Percentiles rank a stretch among this genome's conserved stretches.
Conservation (phyloP, 2,113 vertebrate genomes). For the Empidonax alnorum region DNA sequence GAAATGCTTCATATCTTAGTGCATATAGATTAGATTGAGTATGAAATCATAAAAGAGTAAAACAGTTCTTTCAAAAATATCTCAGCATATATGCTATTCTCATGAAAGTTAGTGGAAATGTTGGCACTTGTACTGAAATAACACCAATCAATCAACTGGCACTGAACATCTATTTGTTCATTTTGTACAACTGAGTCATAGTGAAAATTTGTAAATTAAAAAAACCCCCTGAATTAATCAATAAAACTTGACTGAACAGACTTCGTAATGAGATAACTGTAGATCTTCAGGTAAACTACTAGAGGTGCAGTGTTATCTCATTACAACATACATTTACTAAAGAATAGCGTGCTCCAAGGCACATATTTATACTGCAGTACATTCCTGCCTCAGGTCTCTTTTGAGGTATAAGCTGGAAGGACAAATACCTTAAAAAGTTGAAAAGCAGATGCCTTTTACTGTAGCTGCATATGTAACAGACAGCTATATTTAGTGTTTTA, state of each 20-base stretch:
- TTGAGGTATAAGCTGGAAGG: not conserved
- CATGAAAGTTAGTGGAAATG: not conserved
- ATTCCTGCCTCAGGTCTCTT: not conserved
- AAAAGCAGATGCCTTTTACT: constrained; percentile 1
- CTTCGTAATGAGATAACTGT: constrained; percentile 1
- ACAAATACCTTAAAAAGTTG: constrained; percentile 17
- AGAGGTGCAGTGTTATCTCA: constrained; percentile 4
- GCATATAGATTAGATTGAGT: not conserved
- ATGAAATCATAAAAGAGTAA: not conserved
- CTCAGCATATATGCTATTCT: not conserved
- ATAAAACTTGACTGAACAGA: not conserved
- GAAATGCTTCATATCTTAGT: not conserved
- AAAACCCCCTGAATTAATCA: not conserved
- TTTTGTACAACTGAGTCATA: not conserved
- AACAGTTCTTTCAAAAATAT: not conserved
- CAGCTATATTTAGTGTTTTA: not conserved
- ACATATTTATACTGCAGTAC: not conserved
- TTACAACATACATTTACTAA: constrained; percentile 29
- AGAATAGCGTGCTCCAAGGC: not conserved
- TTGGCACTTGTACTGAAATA: not conserved
- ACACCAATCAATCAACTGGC: not conserved
- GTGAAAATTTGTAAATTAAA: constrained; percentile 5
- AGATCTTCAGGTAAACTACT: not conserved
- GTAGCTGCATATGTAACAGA: not conserved
- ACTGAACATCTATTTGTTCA: not conserved